Evolutionary conservation across 2,113 vertebrate genomes (phyloP).

Genomic region (Siniperca knerii): DNA sequence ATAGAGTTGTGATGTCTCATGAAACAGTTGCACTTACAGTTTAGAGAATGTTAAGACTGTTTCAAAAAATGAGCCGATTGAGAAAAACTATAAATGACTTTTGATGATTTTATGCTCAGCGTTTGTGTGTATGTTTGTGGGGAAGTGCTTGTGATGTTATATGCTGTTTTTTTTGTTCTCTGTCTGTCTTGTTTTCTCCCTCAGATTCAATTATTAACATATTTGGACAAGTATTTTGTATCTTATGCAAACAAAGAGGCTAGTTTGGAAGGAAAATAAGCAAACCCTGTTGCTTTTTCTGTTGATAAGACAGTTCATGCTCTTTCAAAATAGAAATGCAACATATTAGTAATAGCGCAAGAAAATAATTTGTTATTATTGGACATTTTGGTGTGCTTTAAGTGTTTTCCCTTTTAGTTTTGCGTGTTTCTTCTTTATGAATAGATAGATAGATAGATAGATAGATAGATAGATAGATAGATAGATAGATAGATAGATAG

Average conservation of each 20-base stretch:
- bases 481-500: conserved; percentile 54
- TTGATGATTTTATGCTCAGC: background rate
- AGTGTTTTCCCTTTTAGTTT: conserved; percentile 1
- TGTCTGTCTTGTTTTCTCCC: conserved; percentile 26
- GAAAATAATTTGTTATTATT: conserved; percentile 32
- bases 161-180: conserved; percentile 51
- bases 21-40: too few relatives aligned
- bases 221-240: conserved; percentile 68
- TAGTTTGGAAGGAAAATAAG: conserved; percentile 64
- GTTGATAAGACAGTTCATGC: conserved; percentile 52
- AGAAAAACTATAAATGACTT: background rate
- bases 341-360: conserved; percentile 24
- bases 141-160: conserved; percentile 43
- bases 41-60: too few relatives aligned
- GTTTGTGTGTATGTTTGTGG: conserved; percentile 10
- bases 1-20: too few relatives aligned
- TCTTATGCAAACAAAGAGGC: conserved; percentile 59
- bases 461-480: conserved; percentile 41
- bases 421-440: background rate
- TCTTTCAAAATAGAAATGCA: conserved; percentile 68
- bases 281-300: conserved; percentile 41
- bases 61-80: too few relatives aligned
- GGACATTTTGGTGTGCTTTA: background rate
- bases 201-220: conserved; percentile 56
- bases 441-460: conserved; percentile 25